These are phyloP conservation scores for Callyntrura sp. DNA, from an alignment of 2,888 invertebrate species.

Conservation along the genomic window DNA sequence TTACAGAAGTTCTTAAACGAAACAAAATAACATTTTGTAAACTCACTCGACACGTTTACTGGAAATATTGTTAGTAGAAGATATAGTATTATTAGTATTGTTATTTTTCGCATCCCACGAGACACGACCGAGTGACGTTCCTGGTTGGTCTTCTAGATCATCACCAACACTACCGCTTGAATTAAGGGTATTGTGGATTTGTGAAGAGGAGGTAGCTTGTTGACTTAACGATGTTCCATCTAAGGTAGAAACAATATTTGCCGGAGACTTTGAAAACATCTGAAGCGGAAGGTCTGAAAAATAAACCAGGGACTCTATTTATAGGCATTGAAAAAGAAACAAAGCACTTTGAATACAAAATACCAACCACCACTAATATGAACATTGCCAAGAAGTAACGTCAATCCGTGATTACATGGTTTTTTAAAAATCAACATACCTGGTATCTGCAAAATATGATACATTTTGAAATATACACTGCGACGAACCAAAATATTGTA, in stretches of 20 bases:
- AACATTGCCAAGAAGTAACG: neutral
- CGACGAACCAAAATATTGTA: neutral
- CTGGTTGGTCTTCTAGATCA: slow-evolving; percentile 12
- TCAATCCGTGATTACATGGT: neutral
- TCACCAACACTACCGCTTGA: neutral
- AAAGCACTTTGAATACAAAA: neutral
- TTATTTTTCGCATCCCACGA: neutral
- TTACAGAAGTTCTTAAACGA: neutral
- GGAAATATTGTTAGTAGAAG: too few species aligned
- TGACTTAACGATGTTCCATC: slow-evolving; percentile 16
- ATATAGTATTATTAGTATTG: neutral
- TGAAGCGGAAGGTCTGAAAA: slow-evolving; percentile 41
- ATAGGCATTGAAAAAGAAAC: neutral
- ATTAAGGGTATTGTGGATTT: neutral
- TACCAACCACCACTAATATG: neutral
- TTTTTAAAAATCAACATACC: slow-evolving; percentile 23
- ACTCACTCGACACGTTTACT: slow-evolving; percentile 22
- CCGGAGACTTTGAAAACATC: neutral
- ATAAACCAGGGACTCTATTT: slow-evolving; percentile 12
- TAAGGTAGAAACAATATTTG: neutral
- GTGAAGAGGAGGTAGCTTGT: slow-evolving; percentile 17
- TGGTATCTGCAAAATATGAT: slow-evolving; percentile 42
- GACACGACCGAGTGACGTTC: neutral
- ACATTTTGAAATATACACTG: slow-evolving; percentile 36
- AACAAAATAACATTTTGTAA: neutral